Base-by-base conservation (phyloP, 2,797 vertebrate species). In the Helostoma temminkii region DNA sequence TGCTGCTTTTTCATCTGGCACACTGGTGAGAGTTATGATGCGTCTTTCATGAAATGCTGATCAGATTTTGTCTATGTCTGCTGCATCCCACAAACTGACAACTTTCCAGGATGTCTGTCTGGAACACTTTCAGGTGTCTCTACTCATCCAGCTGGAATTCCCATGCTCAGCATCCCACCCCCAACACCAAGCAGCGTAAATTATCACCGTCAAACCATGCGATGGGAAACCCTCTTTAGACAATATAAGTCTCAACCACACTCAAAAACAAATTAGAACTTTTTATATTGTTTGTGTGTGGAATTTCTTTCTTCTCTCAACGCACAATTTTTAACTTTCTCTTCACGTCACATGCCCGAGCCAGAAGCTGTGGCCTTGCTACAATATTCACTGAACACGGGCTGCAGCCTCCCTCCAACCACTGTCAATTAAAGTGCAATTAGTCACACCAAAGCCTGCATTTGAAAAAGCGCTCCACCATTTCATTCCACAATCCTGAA, bases 381-480 rank as follows among this genome's bases (percentile, higher is more conserved):
- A 59, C 64, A 71, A 66, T 69, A 42, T 50, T 80, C 47, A 62
- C 28, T 18, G 76, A 65, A 62, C 58, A 65, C 46, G 14, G 53
- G 75, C 71, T 28, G 59, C 65, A 56, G 64, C 49, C 55, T 60
- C 43, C 26, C 63, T 64, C 60, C 60, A 66, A 72, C 76, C 39
- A n/a, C 69, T 80, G 68, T 86, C 85, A 93, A 88, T 93, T 93
- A 94, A 94, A 94, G 86, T 88, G 76, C 86, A 93, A 84, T 94
- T 91, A 87, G 89, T 93, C 88, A 94, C 55, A 82, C 89, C 25
- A 59, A 66, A 85, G 87, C 74, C 63, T 77, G 84, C 77, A 56
- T 88, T 83, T 65, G 79, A 84, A 84, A 87, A 74, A 82, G 32
- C 52, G 62, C 54, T 50, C 8, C 30, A 65, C 82, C 71, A 57